Conservation (phyloP, 2,888 invertebrate genomes). For the Meandrusa payeni region DNA sequence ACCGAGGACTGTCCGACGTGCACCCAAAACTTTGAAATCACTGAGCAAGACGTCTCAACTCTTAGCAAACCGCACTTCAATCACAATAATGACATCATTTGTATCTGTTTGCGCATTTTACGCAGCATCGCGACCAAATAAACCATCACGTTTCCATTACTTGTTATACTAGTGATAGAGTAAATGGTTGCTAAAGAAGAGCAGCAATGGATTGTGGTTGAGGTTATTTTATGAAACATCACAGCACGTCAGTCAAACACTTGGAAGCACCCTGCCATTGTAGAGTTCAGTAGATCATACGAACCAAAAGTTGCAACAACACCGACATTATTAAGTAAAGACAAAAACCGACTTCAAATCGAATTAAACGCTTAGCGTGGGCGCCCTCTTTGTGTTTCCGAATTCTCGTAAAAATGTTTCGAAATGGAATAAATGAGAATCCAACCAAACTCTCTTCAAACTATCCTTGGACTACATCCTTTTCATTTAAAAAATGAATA, state of each 20-base stretch:
- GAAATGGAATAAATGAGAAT: too few relatives aligned
- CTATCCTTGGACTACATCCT: too few relatives aligned
- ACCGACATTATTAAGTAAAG: too few relatives aligned
- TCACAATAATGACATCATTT: slow-evolving; percentile 73
- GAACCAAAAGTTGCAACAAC: too few relatives aligned
- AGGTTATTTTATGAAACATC: slow-evolving; percentile 34
- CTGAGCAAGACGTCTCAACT: slow-evolving; percentile 67
- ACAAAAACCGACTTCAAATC: too few relatives aligned
- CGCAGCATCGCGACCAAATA: slow-evolving; percentile 21
- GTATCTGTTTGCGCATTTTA: slow-evolving; percentile 59
- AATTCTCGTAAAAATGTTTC: too few relatives aligned
- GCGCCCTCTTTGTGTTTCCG: too few relatives aligned
- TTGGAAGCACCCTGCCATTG: slow-evolving; percentile 36
- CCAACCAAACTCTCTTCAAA: too few relatives aligned
- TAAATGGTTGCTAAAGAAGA: slow-evolving; percentile 13
- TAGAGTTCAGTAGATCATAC: slow-evolving; percentile 5
- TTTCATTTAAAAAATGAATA: too few relatives aligned
- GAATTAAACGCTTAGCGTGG: too few relatives aligned
- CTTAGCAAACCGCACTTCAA: slow-evolving; percentile 59
- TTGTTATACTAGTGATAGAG: slow-evolving; percentile 7
- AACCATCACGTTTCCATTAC: slow-evolving; percentile 37
- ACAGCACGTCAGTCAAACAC: slow-evolving; percentile 60
- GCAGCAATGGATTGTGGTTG: slow-evolving; percentile 39
- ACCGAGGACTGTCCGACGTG: slow-evolving; percentile 48
- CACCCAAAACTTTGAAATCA: slow-evolving; percentile 44